Percentiles rank a stretch among this genome's conserved stretches.
These are phyloP conservation scores for Porites rus DNA, from an alignment of 92 coral and sea anemone genomes.

Conservation along the genomic window DNA sequence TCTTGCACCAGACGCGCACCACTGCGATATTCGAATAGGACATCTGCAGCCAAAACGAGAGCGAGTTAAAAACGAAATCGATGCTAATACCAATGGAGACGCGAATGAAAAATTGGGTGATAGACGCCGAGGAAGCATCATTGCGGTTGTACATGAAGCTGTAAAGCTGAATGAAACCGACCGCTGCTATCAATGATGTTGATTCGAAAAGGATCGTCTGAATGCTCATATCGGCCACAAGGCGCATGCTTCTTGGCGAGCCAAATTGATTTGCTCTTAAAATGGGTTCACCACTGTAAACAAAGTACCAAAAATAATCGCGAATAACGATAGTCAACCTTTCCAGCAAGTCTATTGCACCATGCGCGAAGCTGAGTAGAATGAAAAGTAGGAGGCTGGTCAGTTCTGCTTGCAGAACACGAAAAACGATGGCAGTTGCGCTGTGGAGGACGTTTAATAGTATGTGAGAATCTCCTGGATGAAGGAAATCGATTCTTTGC, in stretches of 20 bases:
- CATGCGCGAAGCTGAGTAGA: slow-evolving; percentile 65
- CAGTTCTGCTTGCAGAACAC: slow-evolving; percentile 78
- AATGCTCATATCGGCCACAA: slow-evolving; percentile 73
- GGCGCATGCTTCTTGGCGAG: slow-evolving; percentile 73
- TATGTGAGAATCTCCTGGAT: slow-evolving; percentile 60
- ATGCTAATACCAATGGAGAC: slow-evolving; percentile 60
- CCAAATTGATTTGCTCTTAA: slow-evolving; percentile 41
- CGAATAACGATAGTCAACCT: slow-evolving; percentile 65
- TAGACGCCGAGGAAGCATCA: background rate
- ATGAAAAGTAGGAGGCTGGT: slow-evolving; percentile 46
- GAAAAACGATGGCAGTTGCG: slow-evolving; percentile 52
- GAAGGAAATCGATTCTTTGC: slow-evolving; percentile 53
- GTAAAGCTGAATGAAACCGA: slow-evolving; percentile 70
- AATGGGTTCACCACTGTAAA: slow-evolving; percentile 35
- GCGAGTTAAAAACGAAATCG: slow-evolving; percentile 56
- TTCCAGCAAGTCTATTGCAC: slow-evolving; percentile 56
- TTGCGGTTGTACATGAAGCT: slow-evolving; percentile 56
- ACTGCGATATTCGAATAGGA: slow-evolving; percentile 44
- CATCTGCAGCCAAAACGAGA: slow-evolving; percentile 61
- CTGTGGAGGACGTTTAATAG: slow-evolving; percentile 46
- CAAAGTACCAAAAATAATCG: slow-evolving; percentile 67
- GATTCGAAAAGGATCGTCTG: slow-evolving; percentile 75
- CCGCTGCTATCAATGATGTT: slow-evolving; percentile 61
- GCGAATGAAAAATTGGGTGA: slow-evolving; percentile 50
- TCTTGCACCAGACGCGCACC: slow-evolving; percentile 52